Base-by-base conservation (phyloP, 2,797 vertebrate genomes). In the Phrynocephalus guinanensis region DNA sequence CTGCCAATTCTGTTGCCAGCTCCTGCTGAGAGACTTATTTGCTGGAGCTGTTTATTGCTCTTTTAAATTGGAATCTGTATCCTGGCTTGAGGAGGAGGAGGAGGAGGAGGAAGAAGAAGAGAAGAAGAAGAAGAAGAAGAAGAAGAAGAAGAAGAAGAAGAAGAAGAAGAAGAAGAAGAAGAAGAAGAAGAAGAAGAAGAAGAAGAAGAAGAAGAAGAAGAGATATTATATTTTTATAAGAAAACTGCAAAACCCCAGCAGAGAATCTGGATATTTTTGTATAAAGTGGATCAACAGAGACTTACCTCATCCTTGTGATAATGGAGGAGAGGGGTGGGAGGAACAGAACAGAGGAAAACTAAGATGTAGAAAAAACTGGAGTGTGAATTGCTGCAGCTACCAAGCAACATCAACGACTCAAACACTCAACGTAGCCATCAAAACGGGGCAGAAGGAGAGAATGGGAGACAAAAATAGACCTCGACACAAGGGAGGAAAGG, bases 391-490 rank as follows among this genome's bases (percentile, higher is more conserved):
- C 48, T 56, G 79, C 11, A 22, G 75, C 86, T 33, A 66, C 33
- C 73, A 83, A 73, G 56, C 20, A 71, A 48, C 13, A 71, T 52
- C 71, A 77, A 72, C 78, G n/a, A 89, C 77, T 63, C 50, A 77
- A 56, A 52, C 2, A 16, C 48, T 38, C n/a, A 24, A 22, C 87
- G 81, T 52, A 5, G 72, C 63, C 78, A 44, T 82, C 13, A 20
- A 56, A 63, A 73, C 3, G 30, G 70, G 38, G 24, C 11, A 79
- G 63, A 48, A 63, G 73, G 88, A 82, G 81, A 83, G 80, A 86
- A 86, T 30, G 71, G n/a, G 20, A 75, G 81, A 56, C 80, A 89
- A 89, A 89, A 89, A 86, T 84, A 86, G 88, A 78, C 33, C 20
- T 50, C 16, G 1, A 56, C 48, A 66, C 75, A 76, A 72, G 75